phyloP scores from a whole-genome alignment of 1,140 invertebrate species.

The Aphis craccivora region DNA sequence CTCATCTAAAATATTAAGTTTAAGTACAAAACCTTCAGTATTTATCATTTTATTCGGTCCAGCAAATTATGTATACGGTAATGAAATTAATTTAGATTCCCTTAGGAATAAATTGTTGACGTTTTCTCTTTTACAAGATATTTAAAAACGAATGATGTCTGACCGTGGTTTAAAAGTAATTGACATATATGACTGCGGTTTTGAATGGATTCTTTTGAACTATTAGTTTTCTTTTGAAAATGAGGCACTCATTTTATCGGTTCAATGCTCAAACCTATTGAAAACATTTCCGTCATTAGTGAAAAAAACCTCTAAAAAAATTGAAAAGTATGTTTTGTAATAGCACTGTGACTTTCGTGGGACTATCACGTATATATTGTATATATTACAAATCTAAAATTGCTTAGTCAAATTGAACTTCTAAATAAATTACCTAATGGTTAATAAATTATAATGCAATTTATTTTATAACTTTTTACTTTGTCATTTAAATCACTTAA shows the following conservation, averaged over 20 bases:
- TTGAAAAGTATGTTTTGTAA: background rate
- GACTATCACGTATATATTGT: background rate
- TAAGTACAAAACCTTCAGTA: background rate
- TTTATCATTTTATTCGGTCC: background rate
- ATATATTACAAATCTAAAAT: background rate
- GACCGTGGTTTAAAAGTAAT: background rate
- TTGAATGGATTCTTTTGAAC: constrained; percentile 23
- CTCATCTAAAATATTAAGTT: background rate
- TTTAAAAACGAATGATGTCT: background rate
- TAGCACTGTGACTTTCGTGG: background rate
- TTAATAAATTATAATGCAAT: background rate
- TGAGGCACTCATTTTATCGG: background rate
- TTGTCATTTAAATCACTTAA: background rate
- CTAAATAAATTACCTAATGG: background rate
- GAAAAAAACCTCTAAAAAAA: constrained; percentile 10
- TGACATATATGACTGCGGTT: background rate
- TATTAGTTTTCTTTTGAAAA: constrained; percentile 9
- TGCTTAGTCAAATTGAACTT: background rate
- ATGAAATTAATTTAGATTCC: background rate
- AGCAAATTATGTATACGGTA: too few relatives aligned
- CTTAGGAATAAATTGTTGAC: background rate
- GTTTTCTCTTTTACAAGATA: background rate
- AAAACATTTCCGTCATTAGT: constrained; percentile 36
- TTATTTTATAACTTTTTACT: background rate
- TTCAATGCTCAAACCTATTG: background rate